Conservation (phyloP, 1,140 invertebrate species). For the Nephotettix cincticeps region DNA sequence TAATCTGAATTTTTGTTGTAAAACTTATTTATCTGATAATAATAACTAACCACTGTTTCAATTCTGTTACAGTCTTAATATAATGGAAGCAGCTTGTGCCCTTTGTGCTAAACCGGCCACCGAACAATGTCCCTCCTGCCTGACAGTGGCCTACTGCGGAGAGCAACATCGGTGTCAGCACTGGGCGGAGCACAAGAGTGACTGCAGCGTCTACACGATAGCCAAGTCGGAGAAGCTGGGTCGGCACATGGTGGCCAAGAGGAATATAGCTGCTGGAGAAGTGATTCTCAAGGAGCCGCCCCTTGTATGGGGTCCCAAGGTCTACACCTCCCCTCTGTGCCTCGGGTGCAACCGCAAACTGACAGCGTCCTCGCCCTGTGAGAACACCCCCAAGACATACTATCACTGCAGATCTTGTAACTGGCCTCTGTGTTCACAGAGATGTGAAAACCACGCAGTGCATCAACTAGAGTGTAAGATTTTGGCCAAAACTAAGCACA, state of each 20-base stretch:
- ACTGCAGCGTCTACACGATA: conserved; percentile 51
- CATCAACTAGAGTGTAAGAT: conserved; percentile 30
- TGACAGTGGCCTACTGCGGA: conserved; percentile 65
- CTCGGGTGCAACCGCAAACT: conserved; percentile 56
- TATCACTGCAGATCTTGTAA: conserved; percentile 31
- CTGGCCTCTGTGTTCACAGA: conserved; percentile 33
- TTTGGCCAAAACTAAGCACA: conserved; percentile 20
- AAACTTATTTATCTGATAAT: no score
- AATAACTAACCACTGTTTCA: no score
- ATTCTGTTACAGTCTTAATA: no score
- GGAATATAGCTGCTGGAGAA: conserved; percentile 71
- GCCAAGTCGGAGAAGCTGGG: conserved; percentile 51
- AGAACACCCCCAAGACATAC: conserved; percentile 18
- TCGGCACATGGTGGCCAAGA: conserved; percentile 68
- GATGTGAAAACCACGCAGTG: neutral
- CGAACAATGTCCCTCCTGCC: conserved; percentile 60
- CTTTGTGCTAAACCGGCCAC: conserved; percentile 20
- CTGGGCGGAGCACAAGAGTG: conserved; percentile 64
- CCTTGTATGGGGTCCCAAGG: conserved; percentile 64
- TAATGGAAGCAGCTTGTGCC: conserved; percentile 20
- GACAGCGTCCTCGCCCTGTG: conserved; percentile 47
- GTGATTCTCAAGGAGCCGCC: conserved; percentile 69
- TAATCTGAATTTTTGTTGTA: no score
- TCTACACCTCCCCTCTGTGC: conserved; percentile 55
- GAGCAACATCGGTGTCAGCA: conserved; percentile 64